Percentiles rank a stretch among this genome's conserved stretches.
phyloP scores from a whole-genome alignment of 2,113 vertebrate species.

The Panurus biarmicus region DNA sequence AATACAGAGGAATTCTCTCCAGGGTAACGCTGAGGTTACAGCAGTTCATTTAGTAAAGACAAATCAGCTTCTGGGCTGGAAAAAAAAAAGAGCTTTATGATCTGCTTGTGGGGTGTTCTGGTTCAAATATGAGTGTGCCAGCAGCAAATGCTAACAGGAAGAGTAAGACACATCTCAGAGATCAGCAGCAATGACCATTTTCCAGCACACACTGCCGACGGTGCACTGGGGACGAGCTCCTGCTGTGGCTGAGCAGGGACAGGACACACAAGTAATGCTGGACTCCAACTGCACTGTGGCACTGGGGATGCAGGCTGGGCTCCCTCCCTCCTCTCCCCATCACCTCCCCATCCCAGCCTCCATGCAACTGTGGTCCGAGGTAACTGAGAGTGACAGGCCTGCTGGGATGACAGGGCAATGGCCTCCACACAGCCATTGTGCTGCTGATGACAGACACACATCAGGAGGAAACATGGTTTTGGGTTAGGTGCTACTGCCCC shows the following conservation, averaged over 20 bases:
- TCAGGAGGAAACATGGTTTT: neutral
- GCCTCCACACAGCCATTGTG: neutral
- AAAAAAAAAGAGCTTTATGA: neutral
- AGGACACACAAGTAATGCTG: neutral
- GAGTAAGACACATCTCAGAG: neutral
- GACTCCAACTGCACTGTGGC: rapidly evolving
- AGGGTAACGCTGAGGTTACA: conserved; percentile 6
- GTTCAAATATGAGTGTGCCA: neutral
- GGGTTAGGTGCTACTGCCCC: neutral
- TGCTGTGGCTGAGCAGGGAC: neutral
- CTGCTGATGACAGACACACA: neutral
- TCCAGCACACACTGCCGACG: neutral
- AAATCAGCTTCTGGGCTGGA: neutral
- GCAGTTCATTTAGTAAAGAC: neutral
- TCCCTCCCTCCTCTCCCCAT: neutral
- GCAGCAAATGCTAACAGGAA: neutral
- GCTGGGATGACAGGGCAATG: neutral
- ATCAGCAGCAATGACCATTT: neutral
- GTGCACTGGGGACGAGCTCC: neutral
- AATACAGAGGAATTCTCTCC: conserved; percentile 10
- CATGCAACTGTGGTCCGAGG: rapidly evolving
- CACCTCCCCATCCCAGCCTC: neutral
- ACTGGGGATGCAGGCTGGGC: neutral
- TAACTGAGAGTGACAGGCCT: neutral
- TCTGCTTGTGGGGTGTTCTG: neutral